These are phyloP conservation scores for Hedya salicella DNA, from an alignment of 2,888 invertebrate species.

Conservation along the genomic window DNA sequence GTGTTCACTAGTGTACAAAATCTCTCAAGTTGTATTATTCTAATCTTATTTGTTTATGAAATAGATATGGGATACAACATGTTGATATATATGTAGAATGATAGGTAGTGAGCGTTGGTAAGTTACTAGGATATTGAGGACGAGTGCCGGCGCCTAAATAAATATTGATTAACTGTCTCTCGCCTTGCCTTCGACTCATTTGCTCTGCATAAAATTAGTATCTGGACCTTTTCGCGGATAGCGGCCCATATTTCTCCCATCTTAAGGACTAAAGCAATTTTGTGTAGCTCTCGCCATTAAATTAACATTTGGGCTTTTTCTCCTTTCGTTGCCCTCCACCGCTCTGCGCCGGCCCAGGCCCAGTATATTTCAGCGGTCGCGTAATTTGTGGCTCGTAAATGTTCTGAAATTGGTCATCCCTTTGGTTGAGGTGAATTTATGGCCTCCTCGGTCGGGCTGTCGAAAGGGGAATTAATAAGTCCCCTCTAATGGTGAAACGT, in stretches of 20 bases:
- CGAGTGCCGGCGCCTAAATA: slow-evolving; percentile 66
- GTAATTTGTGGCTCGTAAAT: slow-evolving; percentile 86
- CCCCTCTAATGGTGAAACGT: slow-evolving; percentile 84
- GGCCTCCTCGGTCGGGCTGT: slow-evolving; percentile 83
- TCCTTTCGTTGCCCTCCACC: slow-evolving; percentile 67
- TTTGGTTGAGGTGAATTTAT: slow-evolving; percentile 85
- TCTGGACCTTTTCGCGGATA: slow-evolving; percentile 72
- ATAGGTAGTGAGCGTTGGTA: background rate
- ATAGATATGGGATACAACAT: no score
- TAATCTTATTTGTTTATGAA: no score
- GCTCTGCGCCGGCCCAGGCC: slow-evolving; percentile 70
- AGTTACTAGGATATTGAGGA: slow-evolving; percentile 32
- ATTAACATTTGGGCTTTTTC: slow-evolving; percentile 84
- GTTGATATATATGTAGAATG: background rate
- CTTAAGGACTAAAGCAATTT: slow-evolving; percentile 78
- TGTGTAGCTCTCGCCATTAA: slow-evolving; percentile 81
- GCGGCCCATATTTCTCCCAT: slow-evolving; percentile 75
- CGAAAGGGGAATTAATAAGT: slow-evolving; percentile 85
- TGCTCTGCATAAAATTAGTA: slow-evolving; percentile 81
- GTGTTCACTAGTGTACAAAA: no score
- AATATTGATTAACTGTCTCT: slow-evolving; percentile 75
- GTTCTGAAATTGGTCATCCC: slow-evolving; percentile 86
- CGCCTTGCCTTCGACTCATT: slow-evolving; percentile 70
- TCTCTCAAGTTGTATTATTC: no score
- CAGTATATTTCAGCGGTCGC: slow-evolving; percentile 84